Evolutionary conservation across 2,888 invertebrate species (phyloP).

Genomic region (Acronicta leporina): DNA sequence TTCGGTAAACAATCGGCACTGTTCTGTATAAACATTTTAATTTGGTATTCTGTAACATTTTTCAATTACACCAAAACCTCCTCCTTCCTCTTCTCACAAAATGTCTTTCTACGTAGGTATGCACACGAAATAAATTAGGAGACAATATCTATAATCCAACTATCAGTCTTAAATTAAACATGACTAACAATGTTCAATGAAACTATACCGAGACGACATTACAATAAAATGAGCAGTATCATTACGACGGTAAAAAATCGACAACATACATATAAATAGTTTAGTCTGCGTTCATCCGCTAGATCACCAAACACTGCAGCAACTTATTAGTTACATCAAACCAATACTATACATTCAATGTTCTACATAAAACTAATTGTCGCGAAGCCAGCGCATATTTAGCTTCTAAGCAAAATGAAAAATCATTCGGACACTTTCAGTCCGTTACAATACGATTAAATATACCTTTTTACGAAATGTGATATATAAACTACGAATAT

Average conservation of each 20-base stretch:
- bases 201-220: constrained; percentile 50
- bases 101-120: constrained; percentile 64
- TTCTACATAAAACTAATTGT: constrained; percentile 33
- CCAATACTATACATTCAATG: constrained; percentile 20
- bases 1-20: constrained; percentile 36
- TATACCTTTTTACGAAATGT: constrained; percentile 18
- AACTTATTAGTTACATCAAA: constrained; percentile 24
- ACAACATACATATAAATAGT: constrained; percentile 22
- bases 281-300: constrained; percentile 29
- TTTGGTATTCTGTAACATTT: constrained; percentile 14
- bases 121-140: constrained; percentile 66
- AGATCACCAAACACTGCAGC: constrained; percentile 41
- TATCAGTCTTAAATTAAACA: constrained; percentile 83
- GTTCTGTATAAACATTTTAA: constrained; percentile 13
- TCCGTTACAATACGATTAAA: constrained; percentile 34
- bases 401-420: constrained; percentile 36
- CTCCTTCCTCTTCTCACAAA: constrained; percentile 36
- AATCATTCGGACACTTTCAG: constrained; percentile 11
- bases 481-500: constrained; percentile 26
- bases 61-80: constrained; percentile 35
- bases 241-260: constrained; percentile 39
- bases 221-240: constrained; percentile 61
- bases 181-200: constrained; percentile 63
- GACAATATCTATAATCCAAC: constrained; percentile 66
- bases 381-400: constrained; percentile 37